These are phyloP conservation scores for Euglossa dilemma DNA, from an alignment of 1,140 invertebrate genomes.

Conservation along the genomic window DNA sequence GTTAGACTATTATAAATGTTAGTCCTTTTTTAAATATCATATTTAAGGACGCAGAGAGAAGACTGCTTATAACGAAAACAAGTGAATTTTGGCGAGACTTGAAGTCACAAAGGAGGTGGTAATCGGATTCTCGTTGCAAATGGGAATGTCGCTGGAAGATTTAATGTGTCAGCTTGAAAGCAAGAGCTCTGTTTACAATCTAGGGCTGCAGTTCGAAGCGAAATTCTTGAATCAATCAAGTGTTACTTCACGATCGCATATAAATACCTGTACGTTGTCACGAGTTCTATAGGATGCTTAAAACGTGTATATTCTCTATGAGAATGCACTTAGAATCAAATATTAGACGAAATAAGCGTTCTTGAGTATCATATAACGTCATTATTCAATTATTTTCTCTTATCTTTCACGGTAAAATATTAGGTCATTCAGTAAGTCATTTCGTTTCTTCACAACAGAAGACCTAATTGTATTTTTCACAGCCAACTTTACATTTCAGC, in stretches of 20 bases:
- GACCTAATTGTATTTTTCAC: no score
- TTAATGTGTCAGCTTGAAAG: not conserved
- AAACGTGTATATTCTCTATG: no score
- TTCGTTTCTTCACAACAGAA: no score
- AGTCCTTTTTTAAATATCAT: not conserved
- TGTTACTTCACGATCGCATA: not conserved
- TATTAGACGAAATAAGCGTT: no score
- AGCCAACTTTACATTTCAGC: no score
- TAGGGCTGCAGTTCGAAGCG: not conserved
- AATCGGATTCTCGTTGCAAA: conserved; percentile 5
- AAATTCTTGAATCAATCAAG: not conserved
- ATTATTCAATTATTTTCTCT: no score
- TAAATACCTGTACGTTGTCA: no score
- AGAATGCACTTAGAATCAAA: no score
- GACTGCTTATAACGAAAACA: not conserved
- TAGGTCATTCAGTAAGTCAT: no score
- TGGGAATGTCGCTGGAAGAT: not conserved
- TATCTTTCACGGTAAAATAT: no score
- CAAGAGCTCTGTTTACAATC: not conserved
- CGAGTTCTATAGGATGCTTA: no score
- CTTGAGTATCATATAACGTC: no score
- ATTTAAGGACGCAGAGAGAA: not conserved
- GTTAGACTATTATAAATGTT: not conserved
- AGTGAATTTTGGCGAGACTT: not conserved
- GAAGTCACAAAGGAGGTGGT: not conserved